Evolutionary conservation across 2,797 vertebrate species (phyloP), one percentile per base, ranked within the genome.

Genomic region (Dendrocincla tyrannina): DNA sequence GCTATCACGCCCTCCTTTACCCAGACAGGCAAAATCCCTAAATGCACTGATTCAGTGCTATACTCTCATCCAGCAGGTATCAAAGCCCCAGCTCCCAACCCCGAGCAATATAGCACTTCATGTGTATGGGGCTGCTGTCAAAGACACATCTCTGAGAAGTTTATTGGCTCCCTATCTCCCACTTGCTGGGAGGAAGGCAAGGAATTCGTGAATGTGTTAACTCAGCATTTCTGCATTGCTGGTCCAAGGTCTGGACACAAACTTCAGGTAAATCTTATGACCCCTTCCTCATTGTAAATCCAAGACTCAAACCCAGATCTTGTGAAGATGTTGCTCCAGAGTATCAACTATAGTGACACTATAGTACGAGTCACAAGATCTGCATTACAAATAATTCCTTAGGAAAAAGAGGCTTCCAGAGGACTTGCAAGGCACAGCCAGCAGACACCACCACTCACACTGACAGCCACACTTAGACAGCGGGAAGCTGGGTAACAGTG

Each of bases 211-310:
- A 72, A 47, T 17, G 46, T 55, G 44, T 33, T 84, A 92, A 60
- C 63, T 86, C 87, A 78, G 22, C 81, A 58, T 83, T 95, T 93
- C 73, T 84, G 27, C 50, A 42, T 80, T 64, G 37, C 44, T 75
- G 55, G 50, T 33, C 62, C 19, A 58, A 83, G 0, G 2, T 62
- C 52, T 35, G 16, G 39, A 67, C 41, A 23, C 0, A 0, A 41
- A 30, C 52, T 87, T 76, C 68, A 83, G 41, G 46, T 25, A 80
- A 52, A 30, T 27, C 78, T 89, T 56, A 41, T 17, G 32, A 53
- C 33, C 25, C 46, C 46, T 58, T 89, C n/a, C 50, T 66, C 9
- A 13, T 68, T 88, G 9, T 19, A 77, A 47, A 25, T 19, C 32
- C 33, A 23, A 18, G 0, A 0, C 9, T 64, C 9, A 77, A 56